Base-by-base conservation (phyloP, 1,140 invertebrate species). In the Pseudoatta argentina region DNA sequence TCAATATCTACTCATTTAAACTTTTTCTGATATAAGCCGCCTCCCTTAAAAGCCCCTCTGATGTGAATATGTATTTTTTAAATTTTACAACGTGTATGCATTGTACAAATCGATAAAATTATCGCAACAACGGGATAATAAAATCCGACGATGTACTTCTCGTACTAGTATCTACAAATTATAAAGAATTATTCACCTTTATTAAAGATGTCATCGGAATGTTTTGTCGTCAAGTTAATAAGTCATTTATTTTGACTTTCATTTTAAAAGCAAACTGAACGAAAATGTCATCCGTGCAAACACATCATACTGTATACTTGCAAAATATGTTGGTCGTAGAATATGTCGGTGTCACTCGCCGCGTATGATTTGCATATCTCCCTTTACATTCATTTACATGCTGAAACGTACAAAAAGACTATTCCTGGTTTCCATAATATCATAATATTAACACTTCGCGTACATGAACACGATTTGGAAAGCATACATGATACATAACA, bases 361-460 rank as follows among this genome's bases (percentile, higher is more conserved):
- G 53, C 39, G 55, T 61, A 30, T 55, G 39, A 83, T 83, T 83
- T 83, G 55, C 79, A 83, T 83, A 83, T 75, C 79, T 83, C 44
- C 27, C 69, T 73, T 24, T 73, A 73, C 79, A 48, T 75, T 73
- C 79, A 83, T 83, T 83, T 83, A 83, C 79, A 83, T 83, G 67
- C 55, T 72, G 79, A 59, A 51, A 51, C 57, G 55, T 67, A 73
- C 79, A 69, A 83, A 83, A 83, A 83, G 79, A 51, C 69, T 61
- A 21, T 48, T 73, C 12, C 30, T 44, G 34, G 24, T 24, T 34
- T 18, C 24, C n/a, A 10, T 75, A 83, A 73, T 83, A 83, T 61
- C 69, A 61, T 34, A 75, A 83, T 73, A 75, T 83, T 75, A 75
- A 83, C 55, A n/a, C 57, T 51, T 16, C 55, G n/a, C 16, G 34